Conservation (phyloP, 2,113 vertebrate genomes). For the Mugil cephalus region DNA sequence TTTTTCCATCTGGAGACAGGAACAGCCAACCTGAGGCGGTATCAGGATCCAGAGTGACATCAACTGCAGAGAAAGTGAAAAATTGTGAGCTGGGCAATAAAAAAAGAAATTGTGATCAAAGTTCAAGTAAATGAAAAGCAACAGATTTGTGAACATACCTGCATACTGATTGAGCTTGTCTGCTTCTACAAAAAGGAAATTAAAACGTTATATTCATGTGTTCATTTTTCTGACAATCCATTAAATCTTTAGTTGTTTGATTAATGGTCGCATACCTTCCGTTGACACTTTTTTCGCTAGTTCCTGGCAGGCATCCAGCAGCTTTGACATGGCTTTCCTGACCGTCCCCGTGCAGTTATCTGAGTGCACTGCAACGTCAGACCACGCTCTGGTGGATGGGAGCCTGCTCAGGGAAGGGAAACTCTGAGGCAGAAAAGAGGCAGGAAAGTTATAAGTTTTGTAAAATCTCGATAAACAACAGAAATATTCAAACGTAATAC, state of each 20-base stretch:
- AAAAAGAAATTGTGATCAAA: too few relatives aligned
- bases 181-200: conserved; percentile 37
- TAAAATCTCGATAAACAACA: accelerated
- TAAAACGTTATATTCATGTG: neutral
- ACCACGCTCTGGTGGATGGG: conserved; percentile 57
- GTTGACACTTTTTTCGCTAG: conserved; percentile 22
- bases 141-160: conserved; percentile 18
- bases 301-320: conserved; percentile 46
- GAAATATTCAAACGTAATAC: too few relatives aligned
- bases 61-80: conserved; percentile 44
- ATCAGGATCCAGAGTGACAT: conserved; percentile 68
- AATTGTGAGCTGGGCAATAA: neutral
- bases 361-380: conserved; percentile 24
- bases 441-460: neutral
- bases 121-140: too few relatives aligned
- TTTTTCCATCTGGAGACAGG: conserved; percentile 68
- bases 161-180: conserved; percentile 43
- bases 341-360: conserved; percentile 24
- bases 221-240: neutral
- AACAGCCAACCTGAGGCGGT: conserved; percentile 72
- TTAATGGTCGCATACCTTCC: conserved; percentile 38
- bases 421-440: conserved; percentile 32
- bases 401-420: conserved; percentile 19
- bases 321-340: conserved; percentile 38
- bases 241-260: neutral